Evolutionary conservation across 2,113 vertebrate genomes (phyloP).

Genomic region (Pavo muticus): DNA sequence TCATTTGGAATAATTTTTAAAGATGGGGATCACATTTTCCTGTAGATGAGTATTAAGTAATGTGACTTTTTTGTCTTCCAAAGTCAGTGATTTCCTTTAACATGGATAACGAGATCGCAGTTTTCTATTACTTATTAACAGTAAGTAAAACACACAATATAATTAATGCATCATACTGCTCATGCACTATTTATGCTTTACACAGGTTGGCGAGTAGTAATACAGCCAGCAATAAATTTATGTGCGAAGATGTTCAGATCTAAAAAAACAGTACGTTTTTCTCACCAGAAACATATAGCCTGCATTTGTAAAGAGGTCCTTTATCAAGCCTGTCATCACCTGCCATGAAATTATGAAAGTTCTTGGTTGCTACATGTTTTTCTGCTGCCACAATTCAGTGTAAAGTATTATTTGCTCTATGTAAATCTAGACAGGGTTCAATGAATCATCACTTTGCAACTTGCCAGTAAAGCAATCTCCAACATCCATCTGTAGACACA

Average conservation of each 20-base stretch:
- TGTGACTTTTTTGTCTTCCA: conserved; percentile 21
- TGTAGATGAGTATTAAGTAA: neutral
- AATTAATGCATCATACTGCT: conserved; percentile 11
- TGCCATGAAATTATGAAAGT: conserved; percentile 56
- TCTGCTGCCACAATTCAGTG: conserved; percentile 11
- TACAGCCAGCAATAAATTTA: neutral
- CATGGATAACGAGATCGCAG: neutral
- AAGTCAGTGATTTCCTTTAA: neutral
- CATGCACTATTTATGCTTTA: neutral
- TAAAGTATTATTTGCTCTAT: conserved; percentile 20
- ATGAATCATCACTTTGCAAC: conserved; percentile 54
- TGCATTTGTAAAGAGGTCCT: neutral
- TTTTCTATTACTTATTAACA: conserved; percentile 14
- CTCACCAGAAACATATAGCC: neutral
- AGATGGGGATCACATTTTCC: conserved; percentile 54
- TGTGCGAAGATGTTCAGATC: neutral
- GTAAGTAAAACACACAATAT: neutral
- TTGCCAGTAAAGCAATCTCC: conserved; percentile 34
- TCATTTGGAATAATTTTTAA: conserved; percentile 55
- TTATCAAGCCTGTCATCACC: conserved; percentile 16
- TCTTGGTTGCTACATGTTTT: conserved; percentile 45
- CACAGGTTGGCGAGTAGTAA: neutral
- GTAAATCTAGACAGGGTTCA: conserved; percentile 23
- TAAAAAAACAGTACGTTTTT: neutral
- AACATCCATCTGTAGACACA: conserved; percentile 29